Evolutionary conservation across 2,888 invertebrate genomes (phyloP).

Genomic region (Trachelus tabidus): DNA sequence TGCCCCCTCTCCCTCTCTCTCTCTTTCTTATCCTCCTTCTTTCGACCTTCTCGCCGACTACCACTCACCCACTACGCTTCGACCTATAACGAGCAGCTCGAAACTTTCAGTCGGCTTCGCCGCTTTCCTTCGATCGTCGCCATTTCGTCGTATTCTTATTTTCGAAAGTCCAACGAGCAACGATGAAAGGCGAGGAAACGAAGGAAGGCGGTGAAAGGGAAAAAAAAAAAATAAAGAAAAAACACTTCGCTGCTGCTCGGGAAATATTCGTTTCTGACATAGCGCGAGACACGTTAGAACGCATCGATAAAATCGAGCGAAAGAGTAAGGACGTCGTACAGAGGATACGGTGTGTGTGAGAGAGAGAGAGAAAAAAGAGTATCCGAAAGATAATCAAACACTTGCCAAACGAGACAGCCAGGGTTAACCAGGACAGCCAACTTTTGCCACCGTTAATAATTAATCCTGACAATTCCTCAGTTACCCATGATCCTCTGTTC

Average conservation of each 20-base stretch:
- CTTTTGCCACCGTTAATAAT: too few relatives aligned
- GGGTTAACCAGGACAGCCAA: too few relatives aligned
- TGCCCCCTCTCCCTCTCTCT: background rate
- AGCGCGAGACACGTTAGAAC: background rate
- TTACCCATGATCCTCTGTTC: too few relatives aligned
- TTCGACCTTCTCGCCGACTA: conserved; percentile 35
- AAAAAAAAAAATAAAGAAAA: background rate
- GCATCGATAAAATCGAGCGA: background rate
- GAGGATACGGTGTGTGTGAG: too few relatives aligned
- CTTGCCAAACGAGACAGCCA: too few relatives aligned
- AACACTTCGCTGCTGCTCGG: background rate
- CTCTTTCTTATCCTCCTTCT: conserved; percentile 9
- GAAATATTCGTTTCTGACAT: background rate
- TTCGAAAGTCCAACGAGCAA: background rate
- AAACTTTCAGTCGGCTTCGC: background rate
- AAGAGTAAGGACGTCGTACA: background rate
- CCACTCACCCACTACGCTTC: background rate
- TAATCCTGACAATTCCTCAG: too few relatives aligned
- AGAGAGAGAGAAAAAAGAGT: too few relatives aligned
- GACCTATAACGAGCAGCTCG: background rate
- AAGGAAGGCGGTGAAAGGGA: background rate
- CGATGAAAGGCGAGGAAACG: background rate
- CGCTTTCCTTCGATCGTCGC: conserved; percentile 22
- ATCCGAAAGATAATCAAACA: too few relatives aligned
- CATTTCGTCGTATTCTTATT: background rate